These are phyloP conservation scores for Orthosia gothica DNA, from an alignment of 2,888 invertebrate species.

Conservation along the genomic window DNA sequence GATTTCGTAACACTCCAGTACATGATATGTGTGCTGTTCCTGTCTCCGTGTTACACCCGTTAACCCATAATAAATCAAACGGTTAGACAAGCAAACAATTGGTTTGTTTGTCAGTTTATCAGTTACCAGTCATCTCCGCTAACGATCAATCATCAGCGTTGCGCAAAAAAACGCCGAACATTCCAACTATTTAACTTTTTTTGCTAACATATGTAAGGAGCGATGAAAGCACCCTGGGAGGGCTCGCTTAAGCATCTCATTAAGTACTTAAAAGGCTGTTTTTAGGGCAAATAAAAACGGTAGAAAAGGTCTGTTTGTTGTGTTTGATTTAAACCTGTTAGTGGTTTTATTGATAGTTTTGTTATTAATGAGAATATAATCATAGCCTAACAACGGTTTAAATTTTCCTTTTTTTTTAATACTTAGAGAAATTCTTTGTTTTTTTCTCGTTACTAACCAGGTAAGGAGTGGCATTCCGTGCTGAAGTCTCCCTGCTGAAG, in stretches of 20 bases:
- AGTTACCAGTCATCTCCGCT: constrained; percentile 80
- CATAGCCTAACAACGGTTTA: background rate
- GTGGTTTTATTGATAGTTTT: constrained; percentile 26
- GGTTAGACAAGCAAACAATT: constrained; percentile 83
- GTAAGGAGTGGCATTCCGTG: too few relatives aligned
- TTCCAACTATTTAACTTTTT: constrained; percentile 76
- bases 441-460: background rate
- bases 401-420: background rate
- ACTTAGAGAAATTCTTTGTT: too few relatives aligned
- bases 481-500: too few relatives aligned
- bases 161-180: constrained; percentile 80
- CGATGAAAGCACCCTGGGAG: constrained; percentile 81
- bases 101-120: constrained; percentile 87
- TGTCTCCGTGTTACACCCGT: constrained; percentile 53
- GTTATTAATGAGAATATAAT: constrained; percentile 19
- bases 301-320: constrained; percentile 47
- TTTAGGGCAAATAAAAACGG: constrained; percentile 49
- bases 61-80: constrained; percentile 82
- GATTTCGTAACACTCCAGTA: constrained; percentile 61
- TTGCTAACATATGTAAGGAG: constrained; percentile 70
- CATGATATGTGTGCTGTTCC: constrained; percentile 57
- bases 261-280: constrained; percentile 70
- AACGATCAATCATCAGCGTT: constrained; percentile 79
- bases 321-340: constrained; percentile 49
- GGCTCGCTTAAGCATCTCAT: constrained; percentile 76